Conservation (phyloP, 2,888 invertebrate genomes). For the Drosophila kambysellisi region DNA sequence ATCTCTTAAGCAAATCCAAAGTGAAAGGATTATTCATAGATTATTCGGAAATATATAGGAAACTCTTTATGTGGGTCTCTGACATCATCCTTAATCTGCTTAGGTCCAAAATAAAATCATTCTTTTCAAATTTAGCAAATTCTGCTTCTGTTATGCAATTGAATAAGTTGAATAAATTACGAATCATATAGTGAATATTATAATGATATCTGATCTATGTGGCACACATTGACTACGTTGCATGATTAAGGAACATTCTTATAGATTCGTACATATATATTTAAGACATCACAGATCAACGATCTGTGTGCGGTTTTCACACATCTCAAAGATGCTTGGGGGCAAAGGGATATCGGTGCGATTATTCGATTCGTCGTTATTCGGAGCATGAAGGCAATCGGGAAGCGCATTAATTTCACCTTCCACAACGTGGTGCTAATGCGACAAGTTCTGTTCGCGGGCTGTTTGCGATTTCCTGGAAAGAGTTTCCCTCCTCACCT, state of each 20-base stretch:
- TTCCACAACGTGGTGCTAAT: slow-evolving; percentile 67
- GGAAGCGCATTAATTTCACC: slow-evolving; percentile 45
- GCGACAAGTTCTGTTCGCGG: slow-evolving; percentile 67
- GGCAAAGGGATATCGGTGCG: slow-evolving; percentile 5
- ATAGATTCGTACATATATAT: background rate
- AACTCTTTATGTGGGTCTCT: background rate
- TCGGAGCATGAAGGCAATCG: slow-evolving; percentile 38
- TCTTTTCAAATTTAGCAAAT: background rate
- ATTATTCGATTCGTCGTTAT: slow-evolving; percentile 14
- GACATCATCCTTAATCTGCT: background rate
- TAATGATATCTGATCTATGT: background rate
- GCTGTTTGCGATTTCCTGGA: slow-evolving; percentile 42
- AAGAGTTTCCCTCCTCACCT: slow-evolving; percentile 21
- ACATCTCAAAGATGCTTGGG: slow-evolving; percentile 5
- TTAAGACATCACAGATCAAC: slow-evolving; percentile 1
- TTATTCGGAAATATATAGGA: background rate
- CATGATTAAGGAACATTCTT: slow-evolving; percentile 1
- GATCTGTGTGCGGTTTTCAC: slow-evolving; percentile 17
- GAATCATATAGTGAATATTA: too few species aligned
- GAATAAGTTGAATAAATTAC: background rate
- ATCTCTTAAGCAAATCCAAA: background rate
- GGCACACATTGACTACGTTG: background rate
- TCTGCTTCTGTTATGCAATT: background rate
- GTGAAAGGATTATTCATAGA: too few species aligned
- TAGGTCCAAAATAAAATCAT: too few species aligned